Evolutionary conservation across 2,888 invertebrate genomes (phyloP).

Genomic region (Chironomus tentans): DNA sequence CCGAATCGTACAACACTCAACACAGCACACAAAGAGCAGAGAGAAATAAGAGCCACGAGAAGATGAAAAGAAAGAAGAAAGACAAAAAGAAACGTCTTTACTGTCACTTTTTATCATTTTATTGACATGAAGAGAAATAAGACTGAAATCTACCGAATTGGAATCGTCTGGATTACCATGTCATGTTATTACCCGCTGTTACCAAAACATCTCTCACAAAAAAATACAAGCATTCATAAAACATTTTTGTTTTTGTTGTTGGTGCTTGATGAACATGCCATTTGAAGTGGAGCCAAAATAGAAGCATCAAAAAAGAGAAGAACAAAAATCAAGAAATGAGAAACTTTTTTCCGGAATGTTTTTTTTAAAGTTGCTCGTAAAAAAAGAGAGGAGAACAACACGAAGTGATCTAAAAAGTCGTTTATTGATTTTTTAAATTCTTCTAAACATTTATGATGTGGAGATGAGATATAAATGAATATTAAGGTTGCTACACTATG

Average conservation of each 20-base stretch:
- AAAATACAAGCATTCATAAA: neutral
- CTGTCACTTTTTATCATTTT: neutral
- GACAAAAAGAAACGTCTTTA: neutral
- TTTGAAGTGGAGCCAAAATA: neutral
- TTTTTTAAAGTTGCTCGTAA: neutral
- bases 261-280: neutral
- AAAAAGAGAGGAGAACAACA: neutral
- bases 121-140: neutral
- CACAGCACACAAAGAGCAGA: no score
- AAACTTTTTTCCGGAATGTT: neutral
- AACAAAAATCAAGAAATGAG: neutral
- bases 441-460: conserved; percentile 5
- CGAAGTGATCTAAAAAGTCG: neutral
- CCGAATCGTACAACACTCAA: no score
- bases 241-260: neutral
- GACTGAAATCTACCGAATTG: conserved; percentile 19
- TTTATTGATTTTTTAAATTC: neutral
- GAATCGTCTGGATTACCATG: conserved; percentile 12
- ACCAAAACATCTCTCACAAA: neutral
- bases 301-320: neutral
- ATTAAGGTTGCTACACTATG: neutral
- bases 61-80: neutral
- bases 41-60: no score
- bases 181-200: conserved; percentile 17
- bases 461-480: neutral